Evolutionary conservation across 2,888 invertebrate species (phyloP), one percentile per base, ranked within the genome.

Genomic region (Eilema caniola): DNA sequence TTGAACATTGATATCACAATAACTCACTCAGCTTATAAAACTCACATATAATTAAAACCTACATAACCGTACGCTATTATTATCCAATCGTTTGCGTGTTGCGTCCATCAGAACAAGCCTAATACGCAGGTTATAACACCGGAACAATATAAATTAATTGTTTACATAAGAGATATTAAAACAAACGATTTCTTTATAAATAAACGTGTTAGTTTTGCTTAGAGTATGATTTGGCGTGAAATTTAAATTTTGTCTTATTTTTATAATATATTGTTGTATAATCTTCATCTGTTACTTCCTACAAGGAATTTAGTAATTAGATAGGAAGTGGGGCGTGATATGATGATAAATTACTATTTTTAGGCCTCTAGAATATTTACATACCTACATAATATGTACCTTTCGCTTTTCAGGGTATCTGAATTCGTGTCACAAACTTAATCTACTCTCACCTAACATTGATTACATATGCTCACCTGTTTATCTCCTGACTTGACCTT

Each of bases 101-200:
- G 28, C 64, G 23, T 4, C 57, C 12, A 57, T 66, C 56, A 65
- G 20, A 56, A 33, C 37, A 31, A 23, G 16, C 64, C 28, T 12
- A 56, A 56, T 53, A n/a, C 57, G 20, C 1, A 33, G 33, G 57
- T 33, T 57, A 37, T 56, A 66, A 66, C 57, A 57, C 57, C 57
- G 57, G 56, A 37, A 37, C 56, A 24, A 57, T 65, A 23, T 59
- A 31, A 14, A 8, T 33, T 66, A 57, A 57, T 57, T 66, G 33
- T 57, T 57, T 66, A 57, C 12, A 37, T 57, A 66, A 65, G 47
- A n/a, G 2, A 53, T 53, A n/a, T n/a, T 64, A 28, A 28, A 16
- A 62, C 11, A 41, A 16, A 11, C n/a, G 11, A n/a, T 20, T 28
- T 63, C 10, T 31, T 61, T 14, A 3, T 56, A 14, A 53, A 31